These are phyloP conservation scores for Saimiri boliviensis DNA, from an alignment of 2,113 vertebrate genomes.

Conservation along the genomic window DNA sequence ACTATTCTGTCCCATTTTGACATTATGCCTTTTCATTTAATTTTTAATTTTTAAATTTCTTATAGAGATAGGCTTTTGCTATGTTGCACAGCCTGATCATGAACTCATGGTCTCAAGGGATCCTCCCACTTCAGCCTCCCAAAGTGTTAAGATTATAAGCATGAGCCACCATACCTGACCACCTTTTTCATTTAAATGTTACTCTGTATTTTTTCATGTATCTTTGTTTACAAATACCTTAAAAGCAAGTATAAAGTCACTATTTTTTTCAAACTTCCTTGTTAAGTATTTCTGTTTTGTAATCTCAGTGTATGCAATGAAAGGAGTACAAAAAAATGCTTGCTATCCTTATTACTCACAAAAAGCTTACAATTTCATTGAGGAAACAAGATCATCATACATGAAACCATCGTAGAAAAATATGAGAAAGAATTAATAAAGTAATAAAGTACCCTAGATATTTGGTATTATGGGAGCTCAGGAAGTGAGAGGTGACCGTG, in stretches of 20 bases:
- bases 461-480: background rate
- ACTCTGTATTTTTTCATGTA: background rate
- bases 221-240: background rate
- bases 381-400: background rate
- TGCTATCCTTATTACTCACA: background rate
- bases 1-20: background rate
- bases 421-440: background rate
- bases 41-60: too few relatives aligned
- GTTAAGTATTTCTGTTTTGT: background rate
- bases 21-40: background rate
- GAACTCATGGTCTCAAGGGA: too few relatives aligned
- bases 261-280: background rate
- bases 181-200: conserved; percentile 1
- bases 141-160: too few relatives aligned
- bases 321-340: background rate
- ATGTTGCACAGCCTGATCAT: too few relatives aligned
- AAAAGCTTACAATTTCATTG: background rate
- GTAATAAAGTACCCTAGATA: background rate
- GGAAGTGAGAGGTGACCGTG: background rate
- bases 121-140: too few relatives aligned
- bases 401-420: background rate
- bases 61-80: too few relatives aligned
- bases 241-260: background rate
- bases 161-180: too few relatives aligned
- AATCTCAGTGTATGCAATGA: background rate